These are phyloP conservation scores for Mohoua ochrocephala DNA, from an alignment of 2,113 vertebrate genomes.

Conservation along the genomic window DNA sequence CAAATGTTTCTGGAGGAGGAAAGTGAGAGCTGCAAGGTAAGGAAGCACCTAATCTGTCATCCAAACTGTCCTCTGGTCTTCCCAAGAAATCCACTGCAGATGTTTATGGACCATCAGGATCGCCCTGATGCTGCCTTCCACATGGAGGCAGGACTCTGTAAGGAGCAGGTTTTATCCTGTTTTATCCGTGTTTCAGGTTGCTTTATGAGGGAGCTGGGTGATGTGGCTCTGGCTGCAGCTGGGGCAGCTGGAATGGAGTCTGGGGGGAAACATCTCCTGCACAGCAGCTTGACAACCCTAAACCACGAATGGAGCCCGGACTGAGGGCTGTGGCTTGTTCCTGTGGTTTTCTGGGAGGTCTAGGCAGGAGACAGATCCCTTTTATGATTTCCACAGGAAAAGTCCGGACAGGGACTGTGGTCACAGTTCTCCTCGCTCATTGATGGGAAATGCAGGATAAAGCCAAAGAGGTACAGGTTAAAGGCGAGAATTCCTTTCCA, in stretches of 20 bases:
- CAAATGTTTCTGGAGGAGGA: neutral
- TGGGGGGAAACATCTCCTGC: neutral
- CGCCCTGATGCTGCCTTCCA: neutral
- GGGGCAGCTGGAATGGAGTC: neutral
- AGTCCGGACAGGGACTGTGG: neutral
- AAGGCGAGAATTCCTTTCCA: neutral
- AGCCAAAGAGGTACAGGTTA: neutral
- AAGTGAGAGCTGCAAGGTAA: neutral
- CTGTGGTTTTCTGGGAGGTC: neutral
- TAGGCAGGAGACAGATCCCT: neutral
- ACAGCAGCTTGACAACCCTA: neutral
- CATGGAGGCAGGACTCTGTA: fast-evolving
- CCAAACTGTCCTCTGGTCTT: neutral
- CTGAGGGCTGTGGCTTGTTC: neutral
- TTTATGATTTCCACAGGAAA: neutral
- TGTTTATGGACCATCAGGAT: neutral
- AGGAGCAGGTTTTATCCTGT: neutral
- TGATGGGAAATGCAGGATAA: neutral
- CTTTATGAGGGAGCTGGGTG: neutral
- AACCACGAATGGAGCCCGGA: neutral
- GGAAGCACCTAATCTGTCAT: neutral
- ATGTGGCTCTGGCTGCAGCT: neutral
- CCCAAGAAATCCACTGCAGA: neutral
- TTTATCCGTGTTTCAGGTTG: neutral
- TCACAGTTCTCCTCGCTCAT: neutral